These are phyloP conservation scores for Brachyrhaphis roseni DNA, from an alignment of 2,797 vertebrate genomes.

Conservation along the genomic window DNA sequence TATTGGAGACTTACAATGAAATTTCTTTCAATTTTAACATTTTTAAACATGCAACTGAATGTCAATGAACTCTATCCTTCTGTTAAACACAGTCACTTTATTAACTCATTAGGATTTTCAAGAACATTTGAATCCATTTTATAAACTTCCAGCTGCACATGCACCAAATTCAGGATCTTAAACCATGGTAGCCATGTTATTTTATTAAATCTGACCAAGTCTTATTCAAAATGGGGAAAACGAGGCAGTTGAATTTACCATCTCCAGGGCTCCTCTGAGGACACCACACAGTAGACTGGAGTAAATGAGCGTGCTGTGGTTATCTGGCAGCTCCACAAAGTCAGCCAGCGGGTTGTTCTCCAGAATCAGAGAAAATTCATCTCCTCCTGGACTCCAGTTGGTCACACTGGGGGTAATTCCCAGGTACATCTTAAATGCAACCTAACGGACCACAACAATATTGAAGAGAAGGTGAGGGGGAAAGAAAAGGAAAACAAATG, in stretches of 20 bases:
- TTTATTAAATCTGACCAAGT: background rate
- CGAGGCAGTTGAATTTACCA: constrained; percentile 82
- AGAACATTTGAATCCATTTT: background rate
- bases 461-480: background rate
- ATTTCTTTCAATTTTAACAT: no score
- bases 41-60: no score
- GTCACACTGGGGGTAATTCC: constrained; percentile 97
- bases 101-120: background rate
- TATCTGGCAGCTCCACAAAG: constrained; percentile 98
- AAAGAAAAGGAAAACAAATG: background rate
- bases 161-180: background rate
- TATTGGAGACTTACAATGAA: no score
- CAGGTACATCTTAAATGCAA: constrained; percentile 98
- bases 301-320: constrained; percentile 94
- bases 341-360: constrained; percentile 98
- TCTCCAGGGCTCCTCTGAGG: constrained; percentile 95
- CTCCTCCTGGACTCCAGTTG: constrained; percentile 98
- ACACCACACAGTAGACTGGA: constrained; percentile 96
- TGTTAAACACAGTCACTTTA: background rate
- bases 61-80: background rate
- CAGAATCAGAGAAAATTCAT: constrained; percentile 97
- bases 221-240: background rate
- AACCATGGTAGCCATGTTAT: background rate
- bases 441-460: constrained; percentile 71
- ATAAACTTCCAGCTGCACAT: background rate